Base-by-base conservation (phyloP, 2,888 invertebrate genomes). In the Apodemia hepburni region DNA sequence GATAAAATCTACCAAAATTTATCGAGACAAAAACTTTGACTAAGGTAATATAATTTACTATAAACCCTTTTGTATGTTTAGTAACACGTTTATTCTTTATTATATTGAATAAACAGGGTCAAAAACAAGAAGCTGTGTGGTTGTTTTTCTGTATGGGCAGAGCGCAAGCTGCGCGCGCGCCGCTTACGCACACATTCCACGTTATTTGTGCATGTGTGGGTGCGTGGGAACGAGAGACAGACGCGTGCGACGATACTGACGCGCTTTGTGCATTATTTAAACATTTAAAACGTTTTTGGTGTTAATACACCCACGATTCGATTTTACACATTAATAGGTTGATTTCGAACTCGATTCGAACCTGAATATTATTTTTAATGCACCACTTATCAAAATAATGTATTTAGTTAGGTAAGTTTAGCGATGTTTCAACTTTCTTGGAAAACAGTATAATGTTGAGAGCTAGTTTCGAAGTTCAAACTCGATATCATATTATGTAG, bases 191-290 rank as follows among this genome's bases (percentile, higher is more conserved):
- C 78, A 79, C 79, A 79, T 73, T 58, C 65, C 64, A 61, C 54
- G 58, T 66, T 63, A 60, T 64, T 61, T 33, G 65, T 58, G 67
- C 74, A 80, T 79, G 82, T 81, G 87, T 71, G 84, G 76, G 82
- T 76, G 84, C 88, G 89, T 88, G 88, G 87, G 89, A 87, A 87
- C 87, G 85, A 77, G 80, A 78, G 80, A 75, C 79, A 78, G 82
- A 85, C 87, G 88, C 88, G 87, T 87, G 87, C 85, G 85, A 82
- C 74, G 80, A 79, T 84, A 85, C 85, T 81, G 83, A 85, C 85
- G 83, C 81, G 80, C 80, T 84, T 82, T 83, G 82, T 85, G 80
- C 80, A 82, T 82, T 84, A 84, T 84, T 84, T 78, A 78, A 76
- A 64, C 63, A 61, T 65, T 67, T 69, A 67, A 71, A 67, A 65